Base-by-base conservation (phyloP, 2,888 invertebrate species). In the Habrosyne pyritoides region DNA sequence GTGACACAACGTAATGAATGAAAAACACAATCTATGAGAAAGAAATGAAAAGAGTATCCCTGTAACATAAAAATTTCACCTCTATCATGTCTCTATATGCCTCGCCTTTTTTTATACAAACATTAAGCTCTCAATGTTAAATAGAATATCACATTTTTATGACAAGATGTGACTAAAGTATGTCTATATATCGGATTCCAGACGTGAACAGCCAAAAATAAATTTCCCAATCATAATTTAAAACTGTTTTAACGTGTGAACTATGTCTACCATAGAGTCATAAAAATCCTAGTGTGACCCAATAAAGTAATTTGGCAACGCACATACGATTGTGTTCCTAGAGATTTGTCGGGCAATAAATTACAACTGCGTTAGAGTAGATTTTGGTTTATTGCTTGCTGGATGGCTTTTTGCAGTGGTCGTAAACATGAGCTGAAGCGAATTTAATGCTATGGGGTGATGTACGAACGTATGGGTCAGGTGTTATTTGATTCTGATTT, bases 331-430 rank as follows among this genome's bases (percentile, higher is more conserved):
- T 59, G 64, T 73, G 74, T 71, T 69, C 54, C 64, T 63, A 59
- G 64, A 66, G 69, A 75, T 81, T 73, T 61, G 64, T 57, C 57
- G 60, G 61, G 69, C 69, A 75, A 75, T 79, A 81, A 81, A 81
- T 83, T 79, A 69, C 68, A 69, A 69, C 59, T 57, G 64, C 62
- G 70, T 66, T 63, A 56, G 65, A 61, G 65, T 76, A 72, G 66
- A 74, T 77, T 77, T 73, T 72, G 69, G 66, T 73, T 72, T 42
- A 42, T 18, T 55, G 56, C 51, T 18, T 22, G 30, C 21, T 53
- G 14, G 21, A 52, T 47, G 12, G 48, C 47, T 33, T 55, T 33
- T 53, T 47, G 30, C 12, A 46, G 14, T 24, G 52, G 53, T 36
- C 5, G n/a, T 49, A 49, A 36, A 33, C 30, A 48, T 47, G 8